phyloP scores from a whole-genome alignment of 2,888 invertebrate species.

The Lordiphosa andalusiaca region DNA sequence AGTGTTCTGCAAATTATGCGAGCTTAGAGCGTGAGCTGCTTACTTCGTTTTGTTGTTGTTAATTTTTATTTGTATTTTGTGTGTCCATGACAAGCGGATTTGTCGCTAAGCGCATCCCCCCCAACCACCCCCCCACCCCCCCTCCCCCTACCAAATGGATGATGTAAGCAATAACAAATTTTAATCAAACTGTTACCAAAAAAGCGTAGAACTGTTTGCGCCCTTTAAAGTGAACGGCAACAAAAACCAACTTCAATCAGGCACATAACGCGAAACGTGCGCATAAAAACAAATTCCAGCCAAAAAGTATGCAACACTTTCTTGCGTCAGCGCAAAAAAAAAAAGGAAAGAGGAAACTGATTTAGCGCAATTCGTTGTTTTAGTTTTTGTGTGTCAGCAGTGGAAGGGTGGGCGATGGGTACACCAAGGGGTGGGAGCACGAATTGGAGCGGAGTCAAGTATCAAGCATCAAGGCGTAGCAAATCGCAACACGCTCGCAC shows the following conservation, averaged over 20 bases:
- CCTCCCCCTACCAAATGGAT: constrained; percentile 1
- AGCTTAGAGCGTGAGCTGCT: constrained; percentile 64
- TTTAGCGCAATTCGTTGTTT: constrained; percentile 54
- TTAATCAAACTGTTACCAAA: constrained; percentile 10
- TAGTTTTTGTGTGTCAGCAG: constrained; percentile 31
- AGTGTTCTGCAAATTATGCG: constrained; percentile 45
- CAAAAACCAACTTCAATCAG: constrained; percentile 40
- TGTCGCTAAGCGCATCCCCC: constrained; percentile 48
- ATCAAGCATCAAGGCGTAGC: constrained; percentile 26
- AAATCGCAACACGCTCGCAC: constrained; percentile 27
- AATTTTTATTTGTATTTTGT: constrained; percentile 39
- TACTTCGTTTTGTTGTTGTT: constrained; percentile 42
- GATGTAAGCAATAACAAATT: constrained; percentile 43
- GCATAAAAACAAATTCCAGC: constrained; percentile 59
- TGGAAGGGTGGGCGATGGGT: constrained; percentile 6
- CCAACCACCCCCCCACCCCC: not conserved
- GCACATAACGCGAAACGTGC: constrained; percentile 50
- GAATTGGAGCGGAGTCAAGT: constrained; percentile 35
- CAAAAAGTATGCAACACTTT: constrained; percentile 59
- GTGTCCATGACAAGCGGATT: constrained; percentile 57
- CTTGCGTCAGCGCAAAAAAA: constrained; percentile 51
- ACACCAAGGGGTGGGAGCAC: constrained; percentile 1
- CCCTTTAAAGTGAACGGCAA: constrained; percentile 3
- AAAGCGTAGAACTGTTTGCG: constrained; percentile 15
- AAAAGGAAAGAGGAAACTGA: constrained; percentile 34